These are phyloP conservation scores for Pharmacophagus antenor DNA, from an alignment of 2,888 invertebrate genomes.

Conservation along the genomic window DNA sequence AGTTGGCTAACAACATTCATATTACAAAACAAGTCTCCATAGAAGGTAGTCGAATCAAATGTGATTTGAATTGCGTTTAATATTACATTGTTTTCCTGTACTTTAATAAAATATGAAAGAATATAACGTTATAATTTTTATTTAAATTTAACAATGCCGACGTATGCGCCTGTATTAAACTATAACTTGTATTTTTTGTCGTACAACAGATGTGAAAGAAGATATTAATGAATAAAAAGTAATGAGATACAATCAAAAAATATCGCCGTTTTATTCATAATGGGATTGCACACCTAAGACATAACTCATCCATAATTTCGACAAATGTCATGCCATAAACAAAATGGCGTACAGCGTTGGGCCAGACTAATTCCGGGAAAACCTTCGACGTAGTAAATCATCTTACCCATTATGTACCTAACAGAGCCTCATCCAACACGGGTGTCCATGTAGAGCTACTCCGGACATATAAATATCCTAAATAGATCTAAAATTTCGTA, in stretches of 20 bases:
- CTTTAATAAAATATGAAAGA: too few relatives aligned
- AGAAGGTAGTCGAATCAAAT: too few relatives aligned
- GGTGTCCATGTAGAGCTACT: conserved; percentile 56
- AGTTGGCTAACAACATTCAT: too few relatives aligned
- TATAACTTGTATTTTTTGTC: too few relatives aligned
- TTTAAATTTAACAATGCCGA: too few relatives aligned
- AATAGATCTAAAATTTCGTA: conserved; percentile 71
- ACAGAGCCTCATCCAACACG: conserved; percentile 63
- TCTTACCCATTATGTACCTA: conserved; percentile 71
- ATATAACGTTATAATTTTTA: too few relatives aligned
- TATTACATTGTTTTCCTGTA: too few relatives aligned
- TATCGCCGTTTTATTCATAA: background rate
- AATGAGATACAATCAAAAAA: background rate
- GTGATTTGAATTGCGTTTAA: too few relatives aligned
- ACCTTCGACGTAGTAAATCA: conserved; percentile 75
- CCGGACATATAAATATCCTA: conserved; percentile 76
- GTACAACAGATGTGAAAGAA: too few relatives aligned
- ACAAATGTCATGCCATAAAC: conserved; percentile 46
- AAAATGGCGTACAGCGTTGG: conserved; percentile 60
- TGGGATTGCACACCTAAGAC: conserved; percentile 24
- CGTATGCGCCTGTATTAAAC: too few relatives aligned
- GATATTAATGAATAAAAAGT: background rate
- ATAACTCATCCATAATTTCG: conserved; percentile 40
- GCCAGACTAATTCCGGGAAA: conserved; percentile 73
- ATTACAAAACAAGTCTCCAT: too few relatives aligned